These are phyloP conservation scores for Parapsyche elsis DNA, from an alignment of 1,140 invertebrate genomes.

Conservation along the genomic window DNA sequence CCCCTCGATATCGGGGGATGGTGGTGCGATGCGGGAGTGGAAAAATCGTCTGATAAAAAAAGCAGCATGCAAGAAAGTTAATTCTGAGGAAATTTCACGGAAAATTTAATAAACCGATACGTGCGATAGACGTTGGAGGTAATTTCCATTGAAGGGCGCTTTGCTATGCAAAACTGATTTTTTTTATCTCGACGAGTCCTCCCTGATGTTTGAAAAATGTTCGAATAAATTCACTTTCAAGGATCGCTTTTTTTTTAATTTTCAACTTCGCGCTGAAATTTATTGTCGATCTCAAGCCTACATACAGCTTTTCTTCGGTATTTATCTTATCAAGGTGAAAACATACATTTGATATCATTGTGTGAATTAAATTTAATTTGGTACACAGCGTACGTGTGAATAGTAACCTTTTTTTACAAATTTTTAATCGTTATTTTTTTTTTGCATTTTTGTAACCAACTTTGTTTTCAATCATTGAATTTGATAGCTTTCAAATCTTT, in stretches of 20 bases:
- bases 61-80: slow-evolving; percentile 42
- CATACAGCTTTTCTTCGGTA: too few species aligned
- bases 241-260: slow-evolving; percentile 16
- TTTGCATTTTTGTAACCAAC: too few species aligned
- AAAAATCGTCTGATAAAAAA: slow-evolving; percentile 38
- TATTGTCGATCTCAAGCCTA: too few species aligned
- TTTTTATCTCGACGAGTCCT: background rate
- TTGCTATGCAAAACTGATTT: slow-evolving; percentile 40
- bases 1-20: slow-evolving; percentile 20
- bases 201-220: slow-evolving; percentile 28
- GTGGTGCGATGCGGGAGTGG: background rate
- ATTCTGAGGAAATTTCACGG: slow-evolving; percentile 46
- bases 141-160: slow-evolving; percentile 45
- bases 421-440: too few species aligned
- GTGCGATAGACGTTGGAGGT: slow-evolving; percentile 42
- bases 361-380: too few species aligned
- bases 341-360: too few species aligned
- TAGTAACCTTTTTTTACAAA: too few species aligned
- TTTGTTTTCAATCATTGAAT: too few species aligned
- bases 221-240: slow-evolving; percentile 25
- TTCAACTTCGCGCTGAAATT: background rate
- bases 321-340: too few species aligned
- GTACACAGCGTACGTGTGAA: too few species aligned
- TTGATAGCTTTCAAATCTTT: too few species aligned
- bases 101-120: slow-evolving; percentile 48